Percentiles rank a stretch among this genome's conserved stretches.
Evolutionary conservation across 2,888 invertebrate genomes (phyloP).

Genomic region (Cordilura impudica): DNA sequence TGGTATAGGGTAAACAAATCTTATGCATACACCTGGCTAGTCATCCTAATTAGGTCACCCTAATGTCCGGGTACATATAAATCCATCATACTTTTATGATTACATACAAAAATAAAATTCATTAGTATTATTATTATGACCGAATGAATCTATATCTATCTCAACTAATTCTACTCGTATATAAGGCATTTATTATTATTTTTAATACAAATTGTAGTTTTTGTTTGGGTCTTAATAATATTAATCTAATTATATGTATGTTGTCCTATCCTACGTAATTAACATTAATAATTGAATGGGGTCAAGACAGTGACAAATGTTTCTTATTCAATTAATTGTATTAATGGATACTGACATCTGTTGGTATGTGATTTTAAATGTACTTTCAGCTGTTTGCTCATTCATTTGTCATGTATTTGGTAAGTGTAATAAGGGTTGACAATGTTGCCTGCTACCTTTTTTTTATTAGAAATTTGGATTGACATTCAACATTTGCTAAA

Average conservation of each 20-base stretch:
- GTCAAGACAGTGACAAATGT: background rate
- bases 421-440: conserved; percentile 35
- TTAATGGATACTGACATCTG: background rate
- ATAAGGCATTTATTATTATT: background rate
- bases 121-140: background rate
- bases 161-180: background rate
- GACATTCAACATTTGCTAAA: too few species aligned
- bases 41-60: too few species aligned
- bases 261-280: too few species aligned
- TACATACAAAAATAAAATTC: too few species aligned
- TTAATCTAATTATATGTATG: background rate
- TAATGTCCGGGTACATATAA: too few species aligned
- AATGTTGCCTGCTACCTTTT: too few species aligned
- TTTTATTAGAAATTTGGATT: too few species aligned
- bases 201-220: background rate
- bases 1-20: too few species aligned
- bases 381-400: background rate
- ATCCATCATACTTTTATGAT: too few species aligned
- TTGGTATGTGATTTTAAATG: background rate
- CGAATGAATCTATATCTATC: background rate
- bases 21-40: too few species aligned
- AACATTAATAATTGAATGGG: too few species aligned
- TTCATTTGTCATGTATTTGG: background rate
- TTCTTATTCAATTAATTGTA: background rate
- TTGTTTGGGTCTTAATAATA: background rate